Conservation (phyloP, 2,797 vertebrate genomes). For the Coracias cyanogaster region DNA sequence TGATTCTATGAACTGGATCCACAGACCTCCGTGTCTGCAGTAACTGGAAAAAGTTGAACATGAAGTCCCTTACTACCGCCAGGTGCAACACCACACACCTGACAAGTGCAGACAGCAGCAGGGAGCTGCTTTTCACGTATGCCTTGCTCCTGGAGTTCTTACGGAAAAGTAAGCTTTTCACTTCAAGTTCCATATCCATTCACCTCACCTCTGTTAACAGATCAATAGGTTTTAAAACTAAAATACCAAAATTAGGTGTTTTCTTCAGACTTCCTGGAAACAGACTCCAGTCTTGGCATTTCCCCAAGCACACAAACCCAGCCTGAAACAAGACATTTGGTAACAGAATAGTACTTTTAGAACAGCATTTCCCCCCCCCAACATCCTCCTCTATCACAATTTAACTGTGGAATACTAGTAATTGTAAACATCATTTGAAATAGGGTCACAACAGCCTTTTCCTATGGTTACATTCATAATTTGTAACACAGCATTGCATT, state of each 20-base stretch:
- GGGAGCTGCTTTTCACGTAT: background rate
- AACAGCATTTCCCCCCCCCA: background rate
- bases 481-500: slow-evolving; percentile 28
- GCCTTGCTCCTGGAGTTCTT: background rate
- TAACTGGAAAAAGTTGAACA: rapidly evolving
- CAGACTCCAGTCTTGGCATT: background rate
- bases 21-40: background rate
- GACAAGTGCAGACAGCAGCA: rapidly evolving
- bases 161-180: background rate
- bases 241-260: background rate
- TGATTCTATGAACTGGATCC: background rate
- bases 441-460: background rate
- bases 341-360: background rate
- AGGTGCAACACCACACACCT: background rate
- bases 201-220: background rate
- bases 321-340: background rate
- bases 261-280: background rate
- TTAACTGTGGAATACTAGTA: background rate
- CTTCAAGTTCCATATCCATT: background rate
- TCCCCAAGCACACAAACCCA: background rate
- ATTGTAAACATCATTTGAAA: background rate
- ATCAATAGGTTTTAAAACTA: background rate
- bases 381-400: no score
- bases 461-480: slow-evolving; percentile 15
- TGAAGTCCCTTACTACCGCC: background rate